A percentile compares a stretch with the other conserved stretches of the same genome.
These are phyloP conservation scores for Hepsetus odoe DNA, from an alignment of 2,113 vertebrate species.

Conservation along the genomic window DNA sequence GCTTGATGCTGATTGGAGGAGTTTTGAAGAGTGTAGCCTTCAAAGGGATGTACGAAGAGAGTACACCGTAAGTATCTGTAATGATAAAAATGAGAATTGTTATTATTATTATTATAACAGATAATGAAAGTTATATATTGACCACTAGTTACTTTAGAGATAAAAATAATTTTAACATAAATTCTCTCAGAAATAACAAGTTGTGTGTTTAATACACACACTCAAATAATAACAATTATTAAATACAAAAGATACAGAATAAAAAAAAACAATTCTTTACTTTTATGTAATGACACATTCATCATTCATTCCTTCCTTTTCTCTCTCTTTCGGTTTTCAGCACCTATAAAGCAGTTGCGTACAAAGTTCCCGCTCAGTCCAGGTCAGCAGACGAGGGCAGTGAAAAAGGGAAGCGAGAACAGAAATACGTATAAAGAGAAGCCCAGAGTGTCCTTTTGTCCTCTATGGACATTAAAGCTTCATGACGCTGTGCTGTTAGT, in stretches of 20 bases:
- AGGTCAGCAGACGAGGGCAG: constrained; percentile 41
- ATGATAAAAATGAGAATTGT: neutral
- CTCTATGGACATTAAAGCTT: neutral
- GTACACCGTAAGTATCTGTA: constrained; percentile 75
- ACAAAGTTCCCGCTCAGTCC: constrained; percentile 76
- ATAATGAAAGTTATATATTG: too few species aligned
- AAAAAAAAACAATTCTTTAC: too few species aligned
- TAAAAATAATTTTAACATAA: too few species aligned
- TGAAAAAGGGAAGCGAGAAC: constrained; percentile 34
- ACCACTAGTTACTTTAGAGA: too few species aligned
- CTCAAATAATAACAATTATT: too few species aligned
- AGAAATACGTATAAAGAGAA: constrained; percentile 55
- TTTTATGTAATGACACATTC: too few species aligned
- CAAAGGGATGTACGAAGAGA: constrained; percentile 78
- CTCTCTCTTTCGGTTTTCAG: neutral
- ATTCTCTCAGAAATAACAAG: too few species aligned
- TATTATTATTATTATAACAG: too few species aligned
- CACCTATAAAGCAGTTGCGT: constrained; percentile 84
- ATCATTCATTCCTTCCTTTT: neutral
- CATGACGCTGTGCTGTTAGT: neutral
- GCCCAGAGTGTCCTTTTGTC: neutral
- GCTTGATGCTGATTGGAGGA: constrained; percentile 82
- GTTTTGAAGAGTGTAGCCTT: constrained; percentile 88
- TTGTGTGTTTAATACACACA: too few species aligned
- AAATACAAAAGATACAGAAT: too few species aligned